Conservation (phyloP, 2,113 vertebrate genomes). For the Takifugu flavidus region DNA sequence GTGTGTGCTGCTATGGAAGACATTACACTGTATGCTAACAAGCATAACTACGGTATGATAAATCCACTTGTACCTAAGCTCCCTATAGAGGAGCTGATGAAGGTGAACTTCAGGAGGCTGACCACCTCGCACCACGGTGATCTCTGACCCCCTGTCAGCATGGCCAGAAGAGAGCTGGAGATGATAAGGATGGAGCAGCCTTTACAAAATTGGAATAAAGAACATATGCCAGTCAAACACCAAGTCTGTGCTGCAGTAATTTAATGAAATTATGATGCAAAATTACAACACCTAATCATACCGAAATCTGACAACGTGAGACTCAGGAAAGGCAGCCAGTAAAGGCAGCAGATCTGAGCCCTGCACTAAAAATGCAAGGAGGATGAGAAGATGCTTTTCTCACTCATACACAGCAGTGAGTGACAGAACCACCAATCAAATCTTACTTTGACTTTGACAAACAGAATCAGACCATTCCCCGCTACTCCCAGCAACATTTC, state of each 20-base stretch:
- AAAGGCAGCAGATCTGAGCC: slow-evolving; percentile 59
- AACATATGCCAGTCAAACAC: neutral
- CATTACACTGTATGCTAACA: neutral
- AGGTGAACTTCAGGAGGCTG: slow-evolving; percentile 76
- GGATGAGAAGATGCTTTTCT: neutral
- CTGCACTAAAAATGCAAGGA: slow-evolving; percentile 51
- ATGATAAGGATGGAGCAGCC: slow-evolving; percentile 70
- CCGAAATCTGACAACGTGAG: slow-evolving; percentile 74
- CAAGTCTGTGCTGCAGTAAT: neutral
- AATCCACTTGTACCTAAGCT: slow-evolving; percentile 65
- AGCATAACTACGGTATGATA: neutral
- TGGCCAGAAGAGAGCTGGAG: slow-evolving; percentile 66
- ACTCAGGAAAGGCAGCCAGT: slow-evolving; percentile 70
- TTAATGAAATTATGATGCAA: neutral
- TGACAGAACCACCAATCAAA: neutral
- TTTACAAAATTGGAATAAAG: slow-evolving; percentile 1
- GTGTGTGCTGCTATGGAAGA: too few species aligned
- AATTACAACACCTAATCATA: slow-evolving; percentile 15
- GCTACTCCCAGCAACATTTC: slow-evolving; percentile 67
- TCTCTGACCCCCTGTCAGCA: slow-evolving; percentile 66
- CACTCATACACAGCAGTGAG: neutral
- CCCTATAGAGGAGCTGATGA: slow-evolving; percentile 75
- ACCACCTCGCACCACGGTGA: slow-evolving; percentile 77
- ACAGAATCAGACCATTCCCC: slow-evolving; percentile 66
- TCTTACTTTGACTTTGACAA: slow-evolving; percentile 69